phyloP scores from a whole-genome alignment of 2,113 vertebrate genomes.

The Anser brachyrhynchus region DNA sequence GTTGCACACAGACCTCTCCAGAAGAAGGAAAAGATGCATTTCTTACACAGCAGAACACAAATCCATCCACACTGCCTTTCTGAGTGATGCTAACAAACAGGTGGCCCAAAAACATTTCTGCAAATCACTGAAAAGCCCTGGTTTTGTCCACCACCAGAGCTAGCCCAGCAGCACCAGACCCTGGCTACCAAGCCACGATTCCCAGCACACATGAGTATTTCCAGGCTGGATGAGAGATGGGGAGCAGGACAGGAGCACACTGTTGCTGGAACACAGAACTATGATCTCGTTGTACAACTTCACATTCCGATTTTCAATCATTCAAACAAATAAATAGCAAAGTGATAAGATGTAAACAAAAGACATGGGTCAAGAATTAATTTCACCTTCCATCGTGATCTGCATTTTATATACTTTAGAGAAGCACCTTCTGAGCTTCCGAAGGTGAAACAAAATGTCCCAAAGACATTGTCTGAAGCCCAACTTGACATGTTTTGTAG shows the following conservation, averaged over 20 bases:
- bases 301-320: not conserved
- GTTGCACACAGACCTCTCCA: not conserved
- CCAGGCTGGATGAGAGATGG: not conserved
- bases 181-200: rapidly evolving
- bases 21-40: not conserved
- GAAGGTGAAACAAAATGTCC: not conserved
- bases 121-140: not conserved
- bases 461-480: not conserved
- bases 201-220: not conserved
- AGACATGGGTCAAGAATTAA: not conserved
- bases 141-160: not conserved
- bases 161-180: not conserved
- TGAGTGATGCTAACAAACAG: not conserved
- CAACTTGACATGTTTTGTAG: not conserved
- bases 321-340: not conserved
- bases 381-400: not conserved
- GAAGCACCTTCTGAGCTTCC: not conserved
- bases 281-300: not conserved
- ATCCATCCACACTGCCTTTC: not conserved
- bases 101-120: not conserved
- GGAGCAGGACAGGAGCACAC: not conserved
- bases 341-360: not conserved
- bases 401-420: not conserved
- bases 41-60: not conserved
- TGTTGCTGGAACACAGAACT: not conserved